Percentiles rank a stretch among this genome's conserved stretches.
Evolutionary conservation across 2,888 invertebrate species (phyloP).

Genomic region (Ligdia adustata): DNA sequence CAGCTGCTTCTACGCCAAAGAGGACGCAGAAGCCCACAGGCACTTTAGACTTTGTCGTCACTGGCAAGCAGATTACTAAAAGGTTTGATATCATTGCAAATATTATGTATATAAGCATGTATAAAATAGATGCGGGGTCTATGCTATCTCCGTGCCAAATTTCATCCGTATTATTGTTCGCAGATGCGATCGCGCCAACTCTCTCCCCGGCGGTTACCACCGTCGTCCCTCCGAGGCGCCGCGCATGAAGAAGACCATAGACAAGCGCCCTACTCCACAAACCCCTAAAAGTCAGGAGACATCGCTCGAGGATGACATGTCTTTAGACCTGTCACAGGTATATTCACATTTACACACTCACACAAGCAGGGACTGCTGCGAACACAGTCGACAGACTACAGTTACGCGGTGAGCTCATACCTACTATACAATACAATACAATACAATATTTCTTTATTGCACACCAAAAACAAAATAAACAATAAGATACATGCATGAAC

Average conservation of each 20-base stretch:
- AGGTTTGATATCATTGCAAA: slow-evolving; percentile 43
- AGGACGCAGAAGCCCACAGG: slow-evolving; percentile 57
- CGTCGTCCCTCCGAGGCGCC: slow-evolving; percentile 43
- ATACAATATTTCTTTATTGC: too few species aligned
- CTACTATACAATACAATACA: too few species aligned
- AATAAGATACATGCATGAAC: too few species aligned
- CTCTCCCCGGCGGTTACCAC: slow-evolving; percentile 58
- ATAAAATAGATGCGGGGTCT: too few species aligned
- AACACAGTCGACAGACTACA: too few species aligned
- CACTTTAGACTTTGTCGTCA: slow-evolving; percentile 63
- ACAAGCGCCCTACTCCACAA: slow-evolving; percentile 32
- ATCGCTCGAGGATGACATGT: slow-evolving; percentile 68
- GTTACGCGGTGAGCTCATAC: too few species aligned
- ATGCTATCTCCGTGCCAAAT: too few species aligned
- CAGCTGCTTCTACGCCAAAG: slow-evolving; percentile 40
- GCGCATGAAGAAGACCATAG: not conserved
- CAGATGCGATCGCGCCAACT: slow-evolving; percentile 70
- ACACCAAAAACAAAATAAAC: too few species aligned
- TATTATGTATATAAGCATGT: not conserved
- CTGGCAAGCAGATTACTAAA: slow-evolving; percentile 67
- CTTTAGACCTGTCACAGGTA: slow-evolving; percentile 71
- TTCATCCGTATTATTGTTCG: too few species aligned
- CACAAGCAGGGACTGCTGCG: too few species aligned
- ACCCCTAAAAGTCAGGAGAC: slow-evolving; percentile 57
- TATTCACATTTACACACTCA: too few species aligned